phyloP scores from a whole-genome alignment of 2,797 vertebrate genomes.

The Geotrypetes seraphini region DNA sequence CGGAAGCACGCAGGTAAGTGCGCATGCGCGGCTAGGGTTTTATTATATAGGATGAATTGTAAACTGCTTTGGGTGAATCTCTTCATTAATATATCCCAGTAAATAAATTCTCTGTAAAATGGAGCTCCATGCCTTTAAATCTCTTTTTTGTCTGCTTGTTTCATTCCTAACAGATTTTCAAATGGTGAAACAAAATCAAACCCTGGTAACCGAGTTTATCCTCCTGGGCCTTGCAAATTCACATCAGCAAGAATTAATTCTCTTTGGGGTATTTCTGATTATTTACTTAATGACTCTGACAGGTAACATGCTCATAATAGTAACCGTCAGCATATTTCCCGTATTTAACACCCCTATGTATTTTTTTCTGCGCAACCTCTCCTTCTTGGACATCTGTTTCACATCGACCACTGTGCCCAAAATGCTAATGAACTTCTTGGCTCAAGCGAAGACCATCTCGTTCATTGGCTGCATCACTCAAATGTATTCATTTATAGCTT shows the following conservation, averaged over 20 bases:
- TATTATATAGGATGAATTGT: no score
- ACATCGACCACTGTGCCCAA: background rate
- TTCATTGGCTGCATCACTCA: background rate
- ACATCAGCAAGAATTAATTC: background rate
- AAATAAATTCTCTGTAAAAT: no score
- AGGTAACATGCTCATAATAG: constrained; percentile 16
- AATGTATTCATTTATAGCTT: background rate
- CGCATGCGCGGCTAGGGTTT: no score
- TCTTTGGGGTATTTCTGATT: background rate
- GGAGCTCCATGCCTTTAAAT: no score
- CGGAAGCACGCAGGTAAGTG: no score
- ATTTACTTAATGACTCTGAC: background rate
- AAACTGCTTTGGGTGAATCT: no score
- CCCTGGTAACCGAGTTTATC: background rate
- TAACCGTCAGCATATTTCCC: background rate
- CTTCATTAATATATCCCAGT: no score
- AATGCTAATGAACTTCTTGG: background rate
- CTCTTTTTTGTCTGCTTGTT: no score
- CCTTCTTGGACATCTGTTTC: background rate
- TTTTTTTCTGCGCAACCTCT: constrained; percentile 3
- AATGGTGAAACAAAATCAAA: no score
- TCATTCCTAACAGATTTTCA: no score
- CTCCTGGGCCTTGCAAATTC: background rate
- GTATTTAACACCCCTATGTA: constrained; percentile 14
- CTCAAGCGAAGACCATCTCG: background rate